Evolutionary conservation across 2,113 vertebrate genomes (phyloP).

Genomic region (Leptodactylus fuscus): DNA sequence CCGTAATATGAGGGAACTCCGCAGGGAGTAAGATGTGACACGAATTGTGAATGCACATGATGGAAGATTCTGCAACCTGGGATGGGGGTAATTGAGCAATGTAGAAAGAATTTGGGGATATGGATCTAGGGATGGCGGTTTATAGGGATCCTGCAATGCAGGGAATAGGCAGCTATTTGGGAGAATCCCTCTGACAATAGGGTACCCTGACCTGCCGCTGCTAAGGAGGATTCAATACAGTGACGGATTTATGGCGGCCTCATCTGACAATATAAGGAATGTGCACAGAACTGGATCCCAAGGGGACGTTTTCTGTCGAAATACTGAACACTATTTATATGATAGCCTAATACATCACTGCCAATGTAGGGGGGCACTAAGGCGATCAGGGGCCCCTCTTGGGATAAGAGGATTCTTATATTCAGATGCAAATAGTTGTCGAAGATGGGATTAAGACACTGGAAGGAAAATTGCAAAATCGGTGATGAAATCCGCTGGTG

Average conservation of each 20-base stretch:
- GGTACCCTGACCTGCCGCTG: not conserved
- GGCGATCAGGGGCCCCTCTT: not conserved
- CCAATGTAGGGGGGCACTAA: too few relatives aligned
- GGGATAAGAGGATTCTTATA: not conserved
- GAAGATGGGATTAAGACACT: not conserved
- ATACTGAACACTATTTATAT: too few relatives aligned
- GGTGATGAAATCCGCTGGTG: not conserved
- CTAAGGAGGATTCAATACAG: not conserved
- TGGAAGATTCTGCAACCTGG: too few relatives aligned
- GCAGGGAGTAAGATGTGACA: too few relatives aligned
- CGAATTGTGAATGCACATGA: too few relatives aligned
- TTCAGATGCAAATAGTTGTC: not conserved
- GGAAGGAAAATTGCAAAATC: not conserved
- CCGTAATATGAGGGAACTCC: too few relatives aligned
- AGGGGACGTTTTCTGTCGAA: too few relatives aligned
- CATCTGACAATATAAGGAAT: not conserved
- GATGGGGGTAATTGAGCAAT: too few relatives aligned
- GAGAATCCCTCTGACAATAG: not conserved
- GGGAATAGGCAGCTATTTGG: not conserved
- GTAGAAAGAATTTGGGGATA: too few relatives aligned
- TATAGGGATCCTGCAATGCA: not conserved
- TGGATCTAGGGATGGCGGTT: not conserved
- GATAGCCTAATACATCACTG: too few relatives aligned
- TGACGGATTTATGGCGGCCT: not conserved
- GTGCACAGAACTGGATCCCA: not conserved